A percentile compares a stretch with the other conserved stretches of the same genome.
phyloP scores from a whole-genome alignment of 2,113 vertebrate genomes.

The Scalopus aquaticus region DNA sequence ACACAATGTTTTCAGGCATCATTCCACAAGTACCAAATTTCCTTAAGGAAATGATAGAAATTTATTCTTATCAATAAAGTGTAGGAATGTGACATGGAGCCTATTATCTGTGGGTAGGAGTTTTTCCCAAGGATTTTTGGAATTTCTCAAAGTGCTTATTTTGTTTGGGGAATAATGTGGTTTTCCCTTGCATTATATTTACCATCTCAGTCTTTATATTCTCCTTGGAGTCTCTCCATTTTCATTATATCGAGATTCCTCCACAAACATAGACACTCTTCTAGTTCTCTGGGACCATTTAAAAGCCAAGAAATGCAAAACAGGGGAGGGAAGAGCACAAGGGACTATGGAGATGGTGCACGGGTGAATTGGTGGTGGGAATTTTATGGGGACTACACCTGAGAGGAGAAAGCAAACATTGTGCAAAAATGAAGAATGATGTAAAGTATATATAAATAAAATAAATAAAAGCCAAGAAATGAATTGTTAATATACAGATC shows the following conservation, averaged over 20 bases:
- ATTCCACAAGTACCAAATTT: constrained; percentile 23
- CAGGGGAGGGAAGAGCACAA: no score
- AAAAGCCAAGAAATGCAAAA: constrained; percentile 22
- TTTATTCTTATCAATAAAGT: constrained; percentile 50
- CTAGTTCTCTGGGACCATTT: background rate
- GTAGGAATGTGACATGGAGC: constrained; percentile 9
- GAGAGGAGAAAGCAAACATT: no score
- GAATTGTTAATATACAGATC: background rate
- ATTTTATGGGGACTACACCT: no score
- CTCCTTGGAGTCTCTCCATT: background rate
- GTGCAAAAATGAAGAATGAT: no score
- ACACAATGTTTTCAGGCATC: background rate
- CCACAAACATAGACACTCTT: background rate
- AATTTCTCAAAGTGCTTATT: constrained; percentile 31
- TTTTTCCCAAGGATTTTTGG: constrained; percentile 5
- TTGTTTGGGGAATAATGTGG: background rate
- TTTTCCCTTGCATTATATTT: constrained; percentile 13
- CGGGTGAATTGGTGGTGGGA: no score
- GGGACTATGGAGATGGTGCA: no score
- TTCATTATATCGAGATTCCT: constrained; percentile 21
- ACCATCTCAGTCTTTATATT: background rate
- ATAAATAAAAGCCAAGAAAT: background rate
- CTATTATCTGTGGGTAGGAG: background rate
- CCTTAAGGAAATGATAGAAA: constrained; percentile 34
- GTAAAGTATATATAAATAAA: no score